Conservation (phyloP, 2,797 vertebrate species). For the Enteromius radiatus region DNA sequence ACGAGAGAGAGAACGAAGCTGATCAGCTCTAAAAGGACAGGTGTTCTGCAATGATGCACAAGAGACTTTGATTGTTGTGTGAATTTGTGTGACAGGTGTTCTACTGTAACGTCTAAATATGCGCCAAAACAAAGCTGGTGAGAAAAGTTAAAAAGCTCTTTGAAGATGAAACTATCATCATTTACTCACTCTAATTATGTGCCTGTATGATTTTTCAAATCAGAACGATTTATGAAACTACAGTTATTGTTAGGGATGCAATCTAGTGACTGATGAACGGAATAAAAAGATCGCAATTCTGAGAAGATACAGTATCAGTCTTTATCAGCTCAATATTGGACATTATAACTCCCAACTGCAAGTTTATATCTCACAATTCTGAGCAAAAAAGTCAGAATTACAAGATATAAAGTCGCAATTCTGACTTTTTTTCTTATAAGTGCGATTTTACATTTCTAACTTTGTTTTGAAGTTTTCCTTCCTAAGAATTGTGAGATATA, state of each 20-base stretch:
- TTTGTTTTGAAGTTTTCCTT: too few species aligned
- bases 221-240: not conserved
- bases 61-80: conserved; percentile 3
- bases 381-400: too few species aligned
- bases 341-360: too few species aligned
- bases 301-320: too few species aligned
- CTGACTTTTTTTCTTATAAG: too few species aligned
- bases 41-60: conserved; percentile 1
- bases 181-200: conserved; percentile 49
- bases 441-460: too few species aligned
- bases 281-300: not conserved
- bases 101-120: not conserved
- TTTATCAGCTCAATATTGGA: too few species aligned
- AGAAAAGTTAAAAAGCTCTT: conserved; percentile 1
- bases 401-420: too few species aligned
- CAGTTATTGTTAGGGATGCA: conserved; percentile 1
- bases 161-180: not conserved
- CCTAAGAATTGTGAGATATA: too few species aligned
- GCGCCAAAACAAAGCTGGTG: not conserved
- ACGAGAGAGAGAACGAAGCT: not conserved
- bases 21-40: conserved; percentile 32
- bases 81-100: conserved; percentile 19
- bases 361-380: too few species aligned
- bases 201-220: not conserved
- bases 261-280: not conserved